Conservation (phyloP, 1,140 invertebrate genomes). For the Bombus sibiricus region DNA sequence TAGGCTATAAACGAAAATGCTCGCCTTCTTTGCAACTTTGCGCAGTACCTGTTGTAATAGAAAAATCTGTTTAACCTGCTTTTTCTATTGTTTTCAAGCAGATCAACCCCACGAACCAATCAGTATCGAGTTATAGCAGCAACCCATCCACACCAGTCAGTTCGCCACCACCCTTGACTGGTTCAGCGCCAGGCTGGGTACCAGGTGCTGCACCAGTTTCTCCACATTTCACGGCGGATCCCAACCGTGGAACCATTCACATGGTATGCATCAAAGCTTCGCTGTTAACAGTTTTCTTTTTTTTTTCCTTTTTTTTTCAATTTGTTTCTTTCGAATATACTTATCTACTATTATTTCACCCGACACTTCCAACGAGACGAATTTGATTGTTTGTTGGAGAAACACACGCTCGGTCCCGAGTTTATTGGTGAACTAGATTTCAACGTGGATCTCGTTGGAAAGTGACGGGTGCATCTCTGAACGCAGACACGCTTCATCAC, state of each 20-base stretch:
- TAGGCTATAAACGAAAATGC: too few relatives aligned
- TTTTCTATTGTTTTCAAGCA: constrained; percentile 76
- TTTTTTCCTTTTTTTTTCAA: neutral
- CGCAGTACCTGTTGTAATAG: too few relatives aligned
- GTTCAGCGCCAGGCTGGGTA: constrained; percentile 83
- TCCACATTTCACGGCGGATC: constrained; percentile 82
- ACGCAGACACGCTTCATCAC: constrained; percentile 46
- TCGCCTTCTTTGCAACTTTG: too few relatives aligned
- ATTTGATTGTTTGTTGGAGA: neutral
- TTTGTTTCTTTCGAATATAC: neutral
- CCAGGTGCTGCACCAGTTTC: constrained; percentile 83
- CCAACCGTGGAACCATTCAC: constrained; percentile 81
- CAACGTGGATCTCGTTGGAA: constrained; percentile 56
- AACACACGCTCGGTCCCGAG: neutral
- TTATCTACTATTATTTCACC: neutral
- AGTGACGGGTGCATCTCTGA: constrained; percentile 33
- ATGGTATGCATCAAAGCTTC: constrained; percentile 79
- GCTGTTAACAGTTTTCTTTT: neutral
- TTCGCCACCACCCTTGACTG: constrained; percentile 91
- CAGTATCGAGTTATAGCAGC: constrained; percentile 94
- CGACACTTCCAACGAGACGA: constrained; percentile 12
- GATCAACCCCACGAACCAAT: constrained; percentile 94
- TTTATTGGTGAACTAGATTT: constrained; percentile 12
- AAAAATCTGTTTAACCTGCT: neutral
- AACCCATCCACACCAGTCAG: constrained; percentile 94